Evolutionary conservation across 2,888 invertebrate genomes (phyloP).

Genomic region (Tetrapedia diversipes): DNA sequence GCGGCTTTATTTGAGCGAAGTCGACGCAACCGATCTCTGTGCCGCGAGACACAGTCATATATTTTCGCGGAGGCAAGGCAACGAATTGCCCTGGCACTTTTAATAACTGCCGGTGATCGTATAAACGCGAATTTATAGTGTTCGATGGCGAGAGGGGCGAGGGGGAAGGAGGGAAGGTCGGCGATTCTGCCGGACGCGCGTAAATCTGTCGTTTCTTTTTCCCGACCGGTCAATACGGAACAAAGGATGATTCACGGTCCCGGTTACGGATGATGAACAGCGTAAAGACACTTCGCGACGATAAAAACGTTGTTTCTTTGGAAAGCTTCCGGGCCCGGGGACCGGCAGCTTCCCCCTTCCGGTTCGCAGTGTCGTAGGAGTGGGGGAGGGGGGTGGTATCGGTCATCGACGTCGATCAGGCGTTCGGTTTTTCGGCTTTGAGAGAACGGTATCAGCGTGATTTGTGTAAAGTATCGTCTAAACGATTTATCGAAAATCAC

Average conservation of each 20-base stretch:
- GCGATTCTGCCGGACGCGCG: constrained; percentile 28
- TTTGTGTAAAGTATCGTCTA: neutral
- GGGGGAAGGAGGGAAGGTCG: too few species aligned
- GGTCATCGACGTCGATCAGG: too few species aligned
- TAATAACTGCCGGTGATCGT: constrained; percentile 65
- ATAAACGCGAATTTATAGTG: constrained; percentile 63
- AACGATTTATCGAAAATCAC: too few species aligned
- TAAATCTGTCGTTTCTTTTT: constrained; percentile 50
- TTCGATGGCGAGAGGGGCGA: too few species aligned
- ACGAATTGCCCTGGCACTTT: constrained; percentile 56
- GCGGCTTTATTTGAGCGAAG: constrained; percentile 47
- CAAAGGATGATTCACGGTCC: constrained; percentile 47
- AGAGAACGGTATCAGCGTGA: neutral
- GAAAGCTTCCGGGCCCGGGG: neutral
- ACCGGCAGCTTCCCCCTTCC: neutral
- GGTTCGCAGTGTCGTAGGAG: too few species aligned
- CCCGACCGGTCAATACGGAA: constrained; percentile 17
- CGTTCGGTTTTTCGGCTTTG: too few species aligned
- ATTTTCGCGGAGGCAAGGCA: constrained; percentile 41
- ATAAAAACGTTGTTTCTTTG: constrained; percentile 25
- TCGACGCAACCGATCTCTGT: constrained; percentile 17
- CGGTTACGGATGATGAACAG: constrained; percentile 40
- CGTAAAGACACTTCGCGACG: neutral
- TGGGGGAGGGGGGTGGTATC: too few species aligned
- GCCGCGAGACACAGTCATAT: constrained; percentile 35